Evolutionary conservation across 2,113 vertebrate genomes (phyloP).

Genomic region (Ceyx cyanopectus): DNA sequence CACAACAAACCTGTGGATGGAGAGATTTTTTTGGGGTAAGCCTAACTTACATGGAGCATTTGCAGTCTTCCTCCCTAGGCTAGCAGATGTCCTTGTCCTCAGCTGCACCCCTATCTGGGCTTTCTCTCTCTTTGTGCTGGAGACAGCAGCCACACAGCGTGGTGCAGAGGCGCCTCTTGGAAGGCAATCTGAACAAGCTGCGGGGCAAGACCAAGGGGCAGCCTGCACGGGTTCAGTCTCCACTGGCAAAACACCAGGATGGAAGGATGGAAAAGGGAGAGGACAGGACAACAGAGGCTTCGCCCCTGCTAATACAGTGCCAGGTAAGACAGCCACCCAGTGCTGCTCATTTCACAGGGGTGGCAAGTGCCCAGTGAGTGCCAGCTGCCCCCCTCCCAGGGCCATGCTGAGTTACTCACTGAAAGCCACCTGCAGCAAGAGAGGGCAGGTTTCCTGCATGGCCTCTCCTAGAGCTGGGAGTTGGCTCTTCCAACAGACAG

Average conservation of each 20-base stretch:
- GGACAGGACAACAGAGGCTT: constrained; percentile 78
- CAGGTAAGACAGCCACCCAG: constrained; percentile 80
- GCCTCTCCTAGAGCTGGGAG: not conserved
- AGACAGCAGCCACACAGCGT: constrained; percentile 91
- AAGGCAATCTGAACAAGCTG: constrained; percentile 85
- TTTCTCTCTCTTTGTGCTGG: constrained; percentile 56
- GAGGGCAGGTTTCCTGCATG: not conserved
- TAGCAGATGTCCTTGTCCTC: not conserved
- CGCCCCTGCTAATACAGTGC: constrained; percentile 84
- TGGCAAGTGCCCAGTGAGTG: not conserved
- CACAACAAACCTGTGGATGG: not conserved
- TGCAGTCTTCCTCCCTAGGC: not conserved
- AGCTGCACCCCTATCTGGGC: not conserved
- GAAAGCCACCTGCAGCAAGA: not conserved
- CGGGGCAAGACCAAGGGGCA: constrained; percentile 74
- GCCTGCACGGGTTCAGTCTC: constrained; percentile 73
- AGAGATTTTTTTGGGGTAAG: not conserved
- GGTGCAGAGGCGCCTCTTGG: constrained; percentile 90
- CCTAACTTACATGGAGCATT: not conserved
- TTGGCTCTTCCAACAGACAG: not conserved
- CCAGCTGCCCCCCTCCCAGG: not conserved
- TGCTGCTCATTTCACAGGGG: not conserved
- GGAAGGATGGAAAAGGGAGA: constrained; percentile 73
- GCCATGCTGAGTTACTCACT: not conserved
- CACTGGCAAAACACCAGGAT: constrained; percentile 78